Conservation (phyloP, 2,797 vertebrate species). For the Paedocypris micromegethes region DNA sequence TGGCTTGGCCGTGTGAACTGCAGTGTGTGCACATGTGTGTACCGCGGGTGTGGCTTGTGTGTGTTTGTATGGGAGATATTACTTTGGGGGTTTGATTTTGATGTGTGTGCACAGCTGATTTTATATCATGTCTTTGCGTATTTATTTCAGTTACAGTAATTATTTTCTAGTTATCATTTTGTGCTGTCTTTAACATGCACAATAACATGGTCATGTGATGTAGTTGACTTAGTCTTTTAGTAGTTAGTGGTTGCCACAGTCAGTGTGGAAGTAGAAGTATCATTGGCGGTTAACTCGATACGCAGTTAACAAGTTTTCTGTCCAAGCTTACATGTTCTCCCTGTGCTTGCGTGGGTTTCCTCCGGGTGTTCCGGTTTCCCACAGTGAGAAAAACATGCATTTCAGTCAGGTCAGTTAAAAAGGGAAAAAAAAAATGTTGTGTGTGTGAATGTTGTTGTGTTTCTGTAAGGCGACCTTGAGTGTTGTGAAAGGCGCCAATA, state of each 20-base stretch:
- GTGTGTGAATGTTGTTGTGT: too few species aligned
- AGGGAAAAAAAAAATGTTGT: too few species aligned
- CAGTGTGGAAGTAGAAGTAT: slow-evolving; percentile 42
- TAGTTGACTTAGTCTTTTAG: slow-evolving; percentile 15
- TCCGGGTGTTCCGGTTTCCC: too few species aligned
- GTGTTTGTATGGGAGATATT: slow-evolving; percentile 34
- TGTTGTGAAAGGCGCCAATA: too few species aligned
- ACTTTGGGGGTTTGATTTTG: slow-evolving; percentile 41
- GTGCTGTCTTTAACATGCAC: slow-evolving; percentile 1
- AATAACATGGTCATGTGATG: slow-evolving; percentile 27
- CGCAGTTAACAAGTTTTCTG: too few species aligned
- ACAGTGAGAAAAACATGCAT: too few species aligned
- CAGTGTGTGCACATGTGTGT: slow-evolving; percentile 42
- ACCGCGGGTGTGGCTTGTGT: slow-evolving; percentile 29
- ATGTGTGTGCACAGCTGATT: slow-evolving; percentile 35
- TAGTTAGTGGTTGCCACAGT: slow-evolving; percentile 1
- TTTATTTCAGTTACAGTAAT: slow-evolving; percentile 9
- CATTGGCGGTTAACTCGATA: slow-evolving; percentile 44
- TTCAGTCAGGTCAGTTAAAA: too few species aligned
- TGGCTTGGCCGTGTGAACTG: neutral
- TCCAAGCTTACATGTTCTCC: too few species aligned
- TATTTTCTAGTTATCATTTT: too few species aligned
- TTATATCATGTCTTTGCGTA: slow-evolving; percentile 37
- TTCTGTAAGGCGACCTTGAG: too few species aligned
- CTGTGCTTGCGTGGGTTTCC: too few species aligned